These are phyloP conservation scores for Hyposoter didymator DNA, from an alignment of 2,888 invertebrate species.

Conservation along the genomic window DNA sequence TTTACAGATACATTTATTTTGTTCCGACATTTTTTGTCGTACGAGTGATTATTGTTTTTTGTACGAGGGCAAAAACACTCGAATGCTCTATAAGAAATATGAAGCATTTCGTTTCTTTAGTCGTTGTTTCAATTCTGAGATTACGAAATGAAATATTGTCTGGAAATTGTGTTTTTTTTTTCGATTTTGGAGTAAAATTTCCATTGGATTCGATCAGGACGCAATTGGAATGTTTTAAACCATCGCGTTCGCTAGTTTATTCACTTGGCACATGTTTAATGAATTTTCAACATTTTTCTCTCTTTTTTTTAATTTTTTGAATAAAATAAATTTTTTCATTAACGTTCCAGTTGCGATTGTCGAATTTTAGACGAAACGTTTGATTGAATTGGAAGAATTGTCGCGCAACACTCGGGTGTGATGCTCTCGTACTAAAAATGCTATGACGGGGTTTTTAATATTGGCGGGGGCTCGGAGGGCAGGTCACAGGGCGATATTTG, in stretches of 20 bases:
- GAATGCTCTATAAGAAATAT: not conserved
- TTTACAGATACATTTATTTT: conserved; percentile 12
- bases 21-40: conserved; percentile 8
- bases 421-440: not conserved
- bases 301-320: not conserved
- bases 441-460: not conserved
- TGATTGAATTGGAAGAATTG: not conserved
- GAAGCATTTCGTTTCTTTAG: not conserved
- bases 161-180: not conserved
- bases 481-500: not conserved
- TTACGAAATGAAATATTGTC: not conserved
- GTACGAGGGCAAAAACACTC: conserved; percentile 11
- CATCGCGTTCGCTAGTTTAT: not conserved
- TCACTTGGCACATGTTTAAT: not conserved
- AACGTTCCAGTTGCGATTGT: not conserved
- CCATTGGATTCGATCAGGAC: not conserved
- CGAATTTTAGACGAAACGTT: not conserved
- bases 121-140: not conserved
- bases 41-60: not conserved
- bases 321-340: too few species aligned
- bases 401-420: not conserved
- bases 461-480: not conserved
- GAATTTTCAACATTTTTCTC: not conserved
- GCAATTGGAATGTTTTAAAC: not conserved
- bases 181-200: not conserved